A percentile compares a stretch with the other conserved stretches of the same genome.
Conservation (phyloP, 2,888 invertebrate genomes). For the Diadegma fenestrale region DNA sequence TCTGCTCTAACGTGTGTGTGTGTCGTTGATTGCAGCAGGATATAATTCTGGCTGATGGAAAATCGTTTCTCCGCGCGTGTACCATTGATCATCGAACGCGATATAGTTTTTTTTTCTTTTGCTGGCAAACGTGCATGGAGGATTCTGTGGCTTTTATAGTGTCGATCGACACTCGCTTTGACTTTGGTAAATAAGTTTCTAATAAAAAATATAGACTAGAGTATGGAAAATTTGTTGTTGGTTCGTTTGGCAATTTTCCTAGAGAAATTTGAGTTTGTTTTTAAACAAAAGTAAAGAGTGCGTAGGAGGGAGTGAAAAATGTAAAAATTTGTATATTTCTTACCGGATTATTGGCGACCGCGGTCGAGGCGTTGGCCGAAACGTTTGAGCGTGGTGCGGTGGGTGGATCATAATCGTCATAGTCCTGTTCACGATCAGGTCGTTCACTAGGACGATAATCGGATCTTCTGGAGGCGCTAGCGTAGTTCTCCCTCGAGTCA, state of each 20-base stretch:
- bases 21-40: conserved; percentile 21
- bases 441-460: conserved; percentile 66
- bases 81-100: neutral
- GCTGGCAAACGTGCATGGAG: neutral
- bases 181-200: too few species aligned
- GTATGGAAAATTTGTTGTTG: neutral
- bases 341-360: conserved; percentile 80
- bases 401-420: conserved; percentile 78
- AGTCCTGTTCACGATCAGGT: conserved; percentile 73
- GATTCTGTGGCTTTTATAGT: neutral
- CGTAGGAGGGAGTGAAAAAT: neutral
- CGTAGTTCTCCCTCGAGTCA: conserved; percentile 77
- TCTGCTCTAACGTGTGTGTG: neutral
- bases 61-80: neutral
- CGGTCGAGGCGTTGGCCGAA: conserved; percentile 71
- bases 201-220: neutral
- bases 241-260: neutral
- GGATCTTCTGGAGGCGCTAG: conserved; percentile 60
- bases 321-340: conserved; percentile 62
- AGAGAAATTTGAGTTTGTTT: neutral
- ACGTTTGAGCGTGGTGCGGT: conserved; percentile 70
- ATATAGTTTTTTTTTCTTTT: neutral
- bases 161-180: neutral
- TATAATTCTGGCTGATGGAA: conserved; percentile 2
- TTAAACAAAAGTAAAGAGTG: neutral